Conservation (phyloP, 1,140 invertebrate genomes). For the Drosophila parabipectinata region DNA sequence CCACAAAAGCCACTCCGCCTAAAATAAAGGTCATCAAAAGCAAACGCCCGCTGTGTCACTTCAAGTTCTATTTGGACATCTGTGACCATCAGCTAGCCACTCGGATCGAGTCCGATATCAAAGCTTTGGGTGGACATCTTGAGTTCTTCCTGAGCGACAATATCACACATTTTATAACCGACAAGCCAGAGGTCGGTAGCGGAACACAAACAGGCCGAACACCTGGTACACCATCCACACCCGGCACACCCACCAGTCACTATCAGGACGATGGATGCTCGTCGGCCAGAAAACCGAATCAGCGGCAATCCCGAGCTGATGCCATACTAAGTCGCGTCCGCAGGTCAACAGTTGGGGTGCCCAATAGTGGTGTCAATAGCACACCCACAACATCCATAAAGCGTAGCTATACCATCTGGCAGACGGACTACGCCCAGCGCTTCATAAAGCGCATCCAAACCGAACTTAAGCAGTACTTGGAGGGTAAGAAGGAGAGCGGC, state of each 20-base stretch:
- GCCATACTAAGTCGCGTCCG: constrained; percentile 88
- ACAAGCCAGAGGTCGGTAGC: constrained; percentile 74
- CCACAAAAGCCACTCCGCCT: constrained; percentile 44
- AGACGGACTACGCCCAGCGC: constrained; percentile 85
- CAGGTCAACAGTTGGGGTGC: constrained; percentile 30
- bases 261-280: constrained; percentile 43
- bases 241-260: constrained; percentile 33
- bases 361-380: constrained; percentile 18
- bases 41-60: constrained; percentile 86
- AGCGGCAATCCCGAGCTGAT: constrained; percentile 87
- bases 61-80: constrained; percentile 89
- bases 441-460: constrained; percentile 77
- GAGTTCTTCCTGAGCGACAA: constrained; percentile 86
- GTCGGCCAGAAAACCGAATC: constrained; percentile 43
- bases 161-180: constrained; percentile 86
- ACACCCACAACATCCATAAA: constrained; percentile 21
- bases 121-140: constrained; percentile 87
- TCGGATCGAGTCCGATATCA: constrained; percentile 87
- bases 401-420: constrained; percentile 83
- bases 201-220: constrained; percentile 45
- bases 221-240: constrained; percentile 54
- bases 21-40: constrained; percentile 84
- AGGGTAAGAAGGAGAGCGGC: constrained; percentile 46
- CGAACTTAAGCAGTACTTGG: constrained; percentile 70
- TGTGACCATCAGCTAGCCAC: constrained; percentile 87